phyloP scores from a whole-genome alignment of 1,140 invertebrate genomes.

The Drosophila ogumai region DNA sequence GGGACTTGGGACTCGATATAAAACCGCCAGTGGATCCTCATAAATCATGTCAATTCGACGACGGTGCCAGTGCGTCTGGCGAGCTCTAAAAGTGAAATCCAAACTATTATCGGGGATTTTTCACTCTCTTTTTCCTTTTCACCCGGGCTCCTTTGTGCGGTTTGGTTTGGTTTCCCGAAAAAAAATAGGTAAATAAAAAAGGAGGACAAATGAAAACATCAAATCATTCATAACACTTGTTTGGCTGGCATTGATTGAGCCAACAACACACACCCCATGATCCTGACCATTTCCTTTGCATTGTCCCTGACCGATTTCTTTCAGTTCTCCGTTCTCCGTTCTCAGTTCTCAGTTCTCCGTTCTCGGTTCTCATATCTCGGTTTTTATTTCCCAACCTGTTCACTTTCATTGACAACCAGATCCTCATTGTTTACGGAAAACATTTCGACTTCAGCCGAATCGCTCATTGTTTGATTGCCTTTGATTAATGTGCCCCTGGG shows the following conservation, averaged over 20 bases:
- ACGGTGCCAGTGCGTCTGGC: slow-evolving; percentile 66
- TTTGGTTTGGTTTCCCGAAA: slow-evolving; percentile 45
- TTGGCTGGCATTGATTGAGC: slow-evolving; percentile 77
- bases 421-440: slow-evolving; percentile 71
- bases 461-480: slow-evolving; percentile 59
- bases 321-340: too few relatives aligned
- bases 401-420: slow-evolving; percentile 70
- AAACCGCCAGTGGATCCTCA: slow-evolving; percentile 42
- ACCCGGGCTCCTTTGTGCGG: slow-evolving; percentile 62
- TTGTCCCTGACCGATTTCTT: slow-evolving; percentile 54
- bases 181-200: slow-evolving; percentile 9
- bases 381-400: slow-evolving; percentile 50
- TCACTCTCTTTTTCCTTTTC: slow-evolving; percentile 24
- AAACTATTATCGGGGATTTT: slow-evolving; percentile 72
- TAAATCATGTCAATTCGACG: slow-evolving; percentile 70
- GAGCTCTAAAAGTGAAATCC: slow-evolving; percentile 66
- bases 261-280: slow-evolving; percentile 72
- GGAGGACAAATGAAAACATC: slow-evolving; percentile 76
- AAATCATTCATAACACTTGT: slow-evolving; percentile 82
- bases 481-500: slow-evolving; percentile 74
- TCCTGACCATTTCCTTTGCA: slow-evolving; percentile 73
- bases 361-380: slow-evolving; percentile 5
- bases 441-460: slow-evolving; percentile 70
- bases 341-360: neutral
- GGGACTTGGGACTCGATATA: slow-evolving; percentile 2